Evolutionary conservation across 2,113 vertebrate genomes (phyloP).

Genomic region (Pagrus major): DNA sequence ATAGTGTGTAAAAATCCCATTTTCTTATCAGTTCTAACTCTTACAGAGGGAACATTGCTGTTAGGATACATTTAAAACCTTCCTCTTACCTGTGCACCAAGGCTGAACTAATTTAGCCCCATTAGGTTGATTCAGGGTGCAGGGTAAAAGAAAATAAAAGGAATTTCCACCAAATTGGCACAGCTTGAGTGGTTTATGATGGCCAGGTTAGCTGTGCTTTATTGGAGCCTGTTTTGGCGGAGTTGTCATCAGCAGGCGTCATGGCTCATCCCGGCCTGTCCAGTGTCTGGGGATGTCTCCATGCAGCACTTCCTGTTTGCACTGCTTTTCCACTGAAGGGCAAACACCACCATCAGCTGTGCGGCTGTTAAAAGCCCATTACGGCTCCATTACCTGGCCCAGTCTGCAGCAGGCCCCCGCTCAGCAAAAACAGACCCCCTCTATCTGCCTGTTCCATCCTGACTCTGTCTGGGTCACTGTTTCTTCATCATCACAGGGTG

Average conservation of each 20-base stretch:
- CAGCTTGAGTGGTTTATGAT: constrained; percentile 61
- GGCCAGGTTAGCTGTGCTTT: constrained; percentile 46
- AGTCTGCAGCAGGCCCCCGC: constrained; percentile 38
- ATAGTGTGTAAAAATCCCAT: constrained; percentile 48
- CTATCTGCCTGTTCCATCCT: constrained; percentile 34
- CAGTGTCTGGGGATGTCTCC: constrained; percentile 63
- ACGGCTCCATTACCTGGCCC: constrained; percentile 76
- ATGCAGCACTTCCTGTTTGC: constrained; percentile 76
- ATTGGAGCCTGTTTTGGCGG: constrained; percentile 55
- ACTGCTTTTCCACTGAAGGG: constrained; percentile 66
- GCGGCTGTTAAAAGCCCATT: constrained; percentile 78
- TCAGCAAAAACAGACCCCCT: constrained; percentile 51
- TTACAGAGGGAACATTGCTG: constrained; percentile 35
- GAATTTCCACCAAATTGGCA: constrained; percentile 48
- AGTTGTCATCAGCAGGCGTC: constrained; percentile 62
- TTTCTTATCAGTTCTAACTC: constrained; percentile 56
- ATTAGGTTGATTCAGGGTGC: constrained; percentile 41
- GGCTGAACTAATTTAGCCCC: constrained; percentile 54
- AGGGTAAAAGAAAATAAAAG: constrained; percentile 33
- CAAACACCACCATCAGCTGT: constrained; percentile 73
- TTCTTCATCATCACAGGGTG: constrained; percentile 35
- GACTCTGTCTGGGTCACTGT: constrained; percentile 49
- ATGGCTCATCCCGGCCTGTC: constrained; percentile 53
- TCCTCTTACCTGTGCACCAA: constrained; percentile 38
- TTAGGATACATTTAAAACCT: constrained; percentile 40